phyloP scores from a whole-genome alignment of 2,888 invertebrate species.

The Noctuana brunneofusca region DNA sequence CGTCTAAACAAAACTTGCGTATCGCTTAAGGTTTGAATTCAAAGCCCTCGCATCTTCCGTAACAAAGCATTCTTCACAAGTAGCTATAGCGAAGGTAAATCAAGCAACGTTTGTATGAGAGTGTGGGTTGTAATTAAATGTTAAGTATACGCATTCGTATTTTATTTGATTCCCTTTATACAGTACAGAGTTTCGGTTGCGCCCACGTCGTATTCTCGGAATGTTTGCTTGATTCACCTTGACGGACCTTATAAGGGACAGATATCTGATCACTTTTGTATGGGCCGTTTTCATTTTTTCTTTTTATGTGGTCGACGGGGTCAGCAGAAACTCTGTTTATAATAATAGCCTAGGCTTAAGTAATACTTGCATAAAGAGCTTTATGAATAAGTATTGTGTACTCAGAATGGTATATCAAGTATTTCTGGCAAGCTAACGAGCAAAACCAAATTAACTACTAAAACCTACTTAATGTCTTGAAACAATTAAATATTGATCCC shows the following conservation, averaged over 20 bases:
- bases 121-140: constrained; percentile 76
- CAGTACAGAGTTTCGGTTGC: constrained; percentile 66
- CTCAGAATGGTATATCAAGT: too few species aligned
- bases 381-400: too few species aligned
- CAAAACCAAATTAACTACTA: too few species aligned
- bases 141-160: constrained; percentile 57
- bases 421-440: too few species aligned
- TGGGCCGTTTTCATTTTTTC: constrained; percentile 24
- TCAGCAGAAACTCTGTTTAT: constrained; percentile 63
- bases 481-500: too few species aligned
- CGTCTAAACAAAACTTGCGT: constrained; percentile 2
- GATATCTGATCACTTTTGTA: constrained; percentile 27
- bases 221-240: constrained; percentile 78
- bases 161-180: constrained; percentile 63
- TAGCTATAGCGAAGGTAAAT: constrained; percentile 62
- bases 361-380: not conserved
- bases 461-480: too few species aligned
- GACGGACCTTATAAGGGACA: constrained; percentile 43
- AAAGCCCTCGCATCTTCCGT: not conserved
- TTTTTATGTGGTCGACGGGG: constrained; percentile 43
- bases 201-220: constrained; percentile 57
- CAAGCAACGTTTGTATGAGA: constrained; percentile 69
- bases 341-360: not conserved
- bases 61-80: not conserved
- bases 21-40: not conserved